A percentile compares a stretch with the other conserved stretches of the same genome.
Conservation (phyloP, 2,113 vertebrate species). For the Tapirus terrestris region DNA sequence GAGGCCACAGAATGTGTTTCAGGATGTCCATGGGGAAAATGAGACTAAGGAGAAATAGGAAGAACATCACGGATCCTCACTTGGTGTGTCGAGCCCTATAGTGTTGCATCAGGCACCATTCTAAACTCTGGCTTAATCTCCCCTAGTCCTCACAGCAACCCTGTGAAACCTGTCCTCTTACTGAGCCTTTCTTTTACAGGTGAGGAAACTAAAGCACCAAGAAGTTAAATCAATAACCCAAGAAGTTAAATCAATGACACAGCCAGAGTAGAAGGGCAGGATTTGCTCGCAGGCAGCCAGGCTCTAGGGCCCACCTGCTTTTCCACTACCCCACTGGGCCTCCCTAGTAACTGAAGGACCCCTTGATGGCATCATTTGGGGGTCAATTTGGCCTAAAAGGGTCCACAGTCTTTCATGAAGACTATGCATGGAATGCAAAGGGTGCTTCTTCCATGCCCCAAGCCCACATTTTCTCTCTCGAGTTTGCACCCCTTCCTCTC, state of each 20-base stretch:
- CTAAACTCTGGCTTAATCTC: background rate
- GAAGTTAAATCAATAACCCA: background rate
- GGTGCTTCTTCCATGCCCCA: fast-evolving
- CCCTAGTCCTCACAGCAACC: background rate
- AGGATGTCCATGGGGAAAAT: background rate
- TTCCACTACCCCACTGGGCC: background rate
- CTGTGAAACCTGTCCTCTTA: no score
- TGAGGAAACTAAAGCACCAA: background rate
- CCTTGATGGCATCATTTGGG: background rate
- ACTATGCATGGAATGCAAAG: background rate
- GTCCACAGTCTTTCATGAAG: background rate
- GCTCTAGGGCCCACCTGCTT: background rate
- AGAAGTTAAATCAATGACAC: no score
- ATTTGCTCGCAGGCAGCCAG: background rate
- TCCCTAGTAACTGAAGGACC: background rate
- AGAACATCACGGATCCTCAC: fast-evolving
- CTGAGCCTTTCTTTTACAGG: background rate
- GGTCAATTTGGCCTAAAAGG: background rate
- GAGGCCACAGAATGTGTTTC: background rate
- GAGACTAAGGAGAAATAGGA: no score
- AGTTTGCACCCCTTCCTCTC: background rate
- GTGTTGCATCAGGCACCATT: background rate
- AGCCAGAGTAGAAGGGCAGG: no score
- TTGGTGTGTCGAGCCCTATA: background rate
- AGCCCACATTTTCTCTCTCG: background rate